Base-by-base conservation (phyloP, 2,888 invertebrate species). In the Iphiclides podalirius region DNA sequence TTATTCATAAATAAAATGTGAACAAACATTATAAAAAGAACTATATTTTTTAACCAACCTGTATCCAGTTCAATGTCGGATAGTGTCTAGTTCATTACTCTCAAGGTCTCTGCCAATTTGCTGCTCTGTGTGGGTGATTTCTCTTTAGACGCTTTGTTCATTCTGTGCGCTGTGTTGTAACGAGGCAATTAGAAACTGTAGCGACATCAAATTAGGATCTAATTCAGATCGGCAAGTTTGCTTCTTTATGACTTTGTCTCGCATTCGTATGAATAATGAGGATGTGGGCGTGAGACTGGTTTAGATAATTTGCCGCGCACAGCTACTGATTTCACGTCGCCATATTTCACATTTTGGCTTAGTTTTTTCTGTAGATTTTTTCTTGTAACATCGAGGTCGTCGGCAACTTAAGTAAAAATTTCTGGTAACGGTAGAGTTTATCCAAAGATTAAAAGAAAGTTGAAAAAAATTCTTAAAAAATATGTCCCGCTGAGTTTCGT, bases 201-300 rank as follows among this genome's bases (percentile, higher is more conserved):
- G 16, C 15, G 7, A 4, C 1, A 43, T 11, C 7, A 1, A 0
- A 1, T 15, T 43, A 49, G 38, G 13, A 23, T 43, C 12, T 15
- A 38, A 33, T 34, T 38, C 33, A 11, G 26, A 8, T 1, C 7
- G 12, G 13, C 6, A 2, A 4, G 12, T 38, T 17, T 13, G 13
- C 38, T 8, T 8, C 8, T 15, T 38, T 43, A 48, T 4, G 17
- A 35, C 16, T 4, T 36, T 33, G 16, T 20, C 31, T 34, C 42
- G 39, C 46, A 17, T 46, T 38, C 39, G 43, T 38, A 20, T 49
- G 26, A 36, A 60, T 60, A 60, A 60, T 57, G 52, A 48, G 45
- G 17, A 42, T 41, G 60, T 61, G 57, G 62, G 61, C 58, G 53
- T 50, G 41, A 36, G 52, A 48, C 40, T 42, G 49, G 23, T 37